Percentiles rank a stretch among this genome's conserved stretches.
Evolutionary conservation across 2,113 vertebrate genomes (phyloP).

Genomic region (Chionis minor): DNA sequence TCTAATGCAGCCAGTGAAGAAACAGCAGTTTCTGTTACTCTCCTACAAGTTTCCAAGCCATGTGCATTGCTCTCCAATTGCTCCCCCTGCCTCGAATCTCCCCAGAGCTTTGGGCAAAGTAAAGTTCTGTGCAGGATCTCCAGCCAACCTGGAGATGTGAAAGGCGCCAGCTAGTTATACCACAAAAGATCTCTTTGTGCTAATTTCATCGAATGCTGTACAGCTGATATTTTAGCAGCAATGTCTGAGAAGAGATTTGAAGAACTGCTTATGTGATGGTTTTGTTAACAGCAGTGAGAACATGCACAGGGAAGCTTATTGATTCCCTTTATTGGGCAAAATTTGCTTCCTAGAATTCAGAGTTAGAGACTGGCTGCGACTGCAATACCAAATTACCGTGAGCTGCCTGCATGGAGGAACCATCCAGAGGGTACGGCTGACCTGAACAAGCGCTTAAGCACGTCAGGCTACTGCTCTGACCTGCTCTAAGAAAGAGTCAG

Average conservation of each 20-base stretch:
- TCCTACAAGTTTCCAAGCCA: background rate
- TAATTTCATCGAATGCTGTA: fast-evolving
- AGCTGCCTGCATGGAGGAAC: background rate
- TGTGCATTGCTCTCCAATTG: fast-evolving
- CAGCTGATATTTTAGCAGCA: background rate
- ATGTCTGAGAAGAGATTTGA: background rate
- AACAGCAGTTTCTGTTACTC: background rate
- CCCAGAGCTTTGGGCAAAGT: background rate
- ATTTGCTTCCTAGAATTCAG: slow-evolving; percentile 22
- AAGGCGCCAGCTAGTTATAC: background rate
- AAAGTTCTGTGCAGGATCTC: background rate
- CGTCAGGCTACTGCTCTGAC: background rate
- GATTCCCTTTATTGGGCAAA: slow-evolving; percentile 35
- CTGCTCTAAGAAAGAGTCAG: background rate
- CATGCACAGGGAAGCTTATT: slow-evolving; percentile 15
- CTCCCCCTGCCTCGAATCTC: fast-evolving
- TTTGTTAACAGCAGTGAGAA: slow-evolving; percentile 44
- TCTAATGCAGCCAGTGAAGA: background rate
- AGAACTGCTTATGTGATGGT: slow-evolving; percentile 40
- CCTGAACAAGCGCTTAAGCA: background rate
- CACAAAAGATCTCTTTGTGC: background rate
- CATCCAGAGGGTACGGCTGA: background rate
- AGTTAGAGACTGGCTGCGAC: background rate
- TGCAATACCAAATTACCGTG: background rate
- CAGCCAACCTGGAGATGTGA: background rate